These are phyloP conservation scores for Muricea muricata DNA, from an alignment of 92 coral and sea anemone species.

Conservation along the genomic window DNA sequence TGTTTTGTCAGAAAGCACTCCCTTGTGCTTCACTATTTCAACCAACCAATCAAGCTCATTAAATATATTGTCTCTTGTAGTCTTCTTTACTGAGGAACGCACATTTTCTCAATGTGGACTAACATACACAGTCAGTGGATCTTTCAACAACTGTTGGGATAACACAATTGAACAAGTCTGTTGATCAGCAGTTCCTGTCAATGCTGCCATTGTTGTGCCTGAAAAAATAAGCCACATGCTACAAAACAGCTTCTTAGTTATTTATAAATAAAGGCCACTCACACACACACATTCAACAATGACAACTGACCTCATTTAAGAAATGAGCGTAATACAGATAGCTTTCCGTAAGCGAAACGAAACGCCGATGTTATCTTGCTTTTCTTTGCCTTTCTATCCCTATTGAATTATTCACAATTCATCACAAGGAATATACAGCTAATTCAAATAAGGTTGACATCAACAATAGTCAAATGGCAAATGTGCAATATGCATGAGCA, in stretches of 20 bases:
- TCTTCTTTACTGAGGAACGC: conserved; percentile 40
- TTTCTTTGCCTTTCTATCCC: no score
- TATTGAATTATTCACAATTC: no score
- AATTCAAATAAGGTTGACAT: no score
- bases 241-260: no score
- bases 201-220: conserved; percentile 14
- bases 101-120: conserved; percentile 59
- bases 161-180: neutral
- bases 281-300: neutral
- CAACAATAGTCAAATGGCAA: no score
- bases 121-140: conserved; percentile 20
- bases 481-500: no score
- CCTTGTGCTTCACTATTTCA: neutral
- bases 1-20: conserved; percentile 19
- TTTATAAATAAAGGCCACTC: neutral
- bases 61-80: neutral
- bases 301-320: conserved; percentile 37
- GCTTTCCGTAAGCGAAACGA: conserved; percentile 35
- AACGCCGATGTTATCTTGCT: no score
- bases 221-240: neutral
- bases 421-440: no score
- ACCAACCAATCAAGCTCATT: conserved; percentile 1
- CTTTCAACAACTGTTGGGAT: conserved; percentile 1
- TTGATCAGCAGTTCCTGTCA: conserved; percentile 26
- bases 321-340: conserved; percentile 50